These are phyloP conservation scores for Gobio occitaniae DNA, from an alignment of 2,797 vertebrate genomes.

Conservation along the genomic window DNA sequence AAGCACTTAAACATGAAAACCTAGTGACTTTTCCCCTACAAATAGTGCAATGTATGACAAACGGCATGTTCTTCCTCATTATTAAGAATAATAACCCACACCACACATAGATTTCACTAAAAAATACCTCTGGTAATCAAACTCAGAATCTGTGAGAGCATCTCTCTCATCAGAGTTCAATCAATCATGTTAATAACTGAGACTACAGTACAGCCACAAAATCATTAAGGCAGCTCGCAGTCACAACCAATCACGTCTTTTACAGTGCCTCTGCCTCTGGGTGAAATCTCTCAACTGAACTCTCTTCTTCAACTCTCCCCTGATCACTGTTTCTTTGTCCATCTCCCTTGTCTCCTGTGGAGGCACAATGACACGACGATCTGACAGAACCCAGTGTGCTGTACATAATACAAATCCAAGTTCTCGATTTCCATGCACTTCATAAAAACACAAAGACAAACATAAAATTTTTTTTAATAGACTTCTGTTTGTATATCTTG, in stretches of 20 bases:
- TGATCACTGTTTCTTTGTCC: conserved; percentile 26
- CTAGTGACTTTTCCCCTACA: neutral
- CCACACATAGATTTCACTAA: conserved; percentile 9
- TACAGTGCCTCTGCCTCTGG: neutral
- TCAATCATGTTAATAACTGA: conserved; percentile 24
- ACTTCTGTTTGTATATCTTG: neutral
- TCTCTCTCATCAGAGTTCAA: neutral
- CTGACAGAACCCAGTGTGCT: conserved; percentile 13
- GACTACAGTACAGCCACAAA: conserved; percentile 36
- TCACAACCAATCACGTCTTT: conserved; percentile 19
- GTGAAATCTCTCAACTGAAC: conserved; percentile 2
- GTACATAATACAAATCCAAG: too few relatives aligned
- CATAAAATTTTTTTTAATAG: too few relatives aligned
- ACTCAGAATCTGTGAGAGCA: neutral
- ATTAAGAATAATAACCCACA: conserved; percentile 13
- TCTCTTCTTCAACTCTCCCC: neutral
- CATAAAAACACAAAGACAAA: neutral
- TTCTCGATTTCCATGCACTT: neutral
- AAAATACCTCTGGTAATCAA: neutral
- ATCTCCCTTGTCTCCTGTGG: neutral
- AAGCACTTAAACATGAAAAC: neutral
- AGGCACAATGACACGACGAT: conserved; percentile 2
- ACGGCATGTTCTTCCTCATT: conserved; percentile 1
- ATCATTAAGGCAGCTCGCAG: conserved; percentile 5
- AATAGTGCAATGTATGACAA: neutral